phyloP scores from a whole-genome alignment of 2,888 invertebrate genomes.

The Mechanitis messenoides region DNA sequence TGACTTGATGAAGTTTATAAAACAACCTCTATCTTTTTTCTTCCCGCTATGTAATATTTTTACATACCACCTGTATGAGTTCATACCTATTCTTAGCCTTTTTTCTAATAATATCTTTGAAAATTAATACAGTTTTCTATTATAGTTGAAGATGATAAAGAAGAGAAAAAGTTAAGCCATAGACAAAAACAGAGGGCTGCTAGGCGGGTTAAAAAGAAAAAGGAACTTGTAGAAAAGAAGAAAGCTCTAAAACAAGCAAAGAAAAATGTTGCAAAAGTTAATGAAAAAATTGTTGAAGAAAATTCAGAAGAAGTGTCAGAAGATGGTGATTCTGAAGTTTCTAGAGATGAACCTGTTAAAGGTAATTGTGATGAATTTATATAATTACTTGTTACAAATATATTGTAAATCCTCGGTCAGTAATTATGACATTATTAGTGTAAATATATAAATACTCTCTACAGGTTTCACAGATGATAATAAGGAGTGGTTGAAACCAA shows the following conservation, averaged over 20 bases:
- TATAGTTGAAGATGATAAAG: conserved; percentile 70
- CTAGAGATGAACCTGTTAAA: conserved; percentile 49
- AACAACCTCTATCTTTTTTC: too few relatives aligned
- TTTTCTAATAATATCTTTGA: too few relatives aligned
- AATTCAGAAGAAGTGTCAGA: conserved; percentile 32
- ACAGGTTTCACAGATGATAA: conserved; percentile 84
- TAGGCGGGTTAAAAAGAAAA: conserved; percentile 76
- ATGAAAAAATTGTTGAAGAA: conserved; percentile 41
- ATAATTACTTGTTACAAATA: background rate
- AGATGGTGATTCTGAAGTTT: conserved; percentile 28
- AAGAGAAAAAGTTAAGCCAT: conserved; percentile 78
- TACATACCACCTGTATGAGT: too few relatives aligned
- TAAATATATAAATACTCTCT: conserved; percentile 17
- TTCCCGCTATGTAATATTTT: too few relatives aligned
- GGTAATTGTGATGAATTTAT: conserved; percentile 34
- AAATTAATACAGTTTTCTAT: background rate
- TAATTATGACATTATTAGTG: background rate
- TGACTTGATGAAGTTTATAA: too few relatives aligned
- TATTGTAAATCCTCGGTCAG: too few relatives aligned
- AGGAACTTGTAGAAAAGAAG: conserved; percentile 60
- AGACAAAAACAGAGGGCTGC: conserved; percentile 82
- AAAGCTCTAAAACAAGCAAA: conserved; percentile 61
- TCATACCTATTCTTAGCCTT: too few relatives aligned
- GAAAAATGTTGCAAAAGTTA: conserved; percentile 55
- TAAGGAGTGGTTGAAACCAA: conserved; percentile 81